phyloP scores from a whole-genome alignment of 2,113 vertebrate species.

The Eulacestoma nigropectus region DNA sequence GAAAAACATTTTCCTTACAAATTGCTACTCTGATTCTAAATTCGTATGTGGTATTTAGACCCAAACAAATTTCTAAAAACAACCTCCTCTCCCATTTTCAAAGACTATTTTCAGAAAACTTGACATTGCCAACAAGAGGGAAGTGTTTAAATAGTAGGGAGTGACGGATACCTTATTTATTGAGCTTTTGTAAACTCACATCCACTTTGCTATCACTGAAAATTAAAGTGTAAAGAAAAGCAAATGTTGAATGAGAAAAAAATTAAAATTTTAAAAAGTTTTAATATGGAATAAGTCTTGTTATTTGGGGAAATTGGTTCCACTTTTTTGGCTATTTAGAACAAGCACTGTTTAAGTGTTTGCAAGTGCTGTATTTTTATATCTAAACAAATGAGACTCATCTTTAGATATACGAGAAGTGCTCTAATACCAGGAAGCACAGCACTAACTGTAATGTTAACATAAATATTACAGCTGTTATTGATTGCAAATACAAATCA shows the following conservation, averaged over 20 bases:
- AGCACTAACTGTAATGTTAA: not conserved
- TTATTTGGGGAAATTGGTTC: not conserved
- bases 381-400: not conserved
- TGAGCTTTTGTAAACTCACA: not conserved
- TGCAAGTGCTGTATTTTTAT: not conserved
- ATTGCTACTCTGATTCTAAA: not conserved
- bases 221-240: not conserved
- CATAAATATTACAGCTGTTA: constrained; percentile 7
- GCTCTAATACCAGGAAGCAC: not conserved
- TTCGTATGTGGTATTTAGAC: not conserved
- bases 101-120: not conserved
- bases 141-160: not conserved
- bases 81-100: not conserved
- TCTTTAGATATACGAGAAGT: not conserved
- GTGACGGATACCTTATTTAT: not conserved
- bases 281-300: not conserved
- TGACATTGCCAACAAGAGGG: not conserved
- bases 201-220: not conserved
- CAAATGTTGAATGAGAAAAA: not conserved
- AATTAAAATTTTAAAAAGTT: rapidly evolving
- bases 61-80: not conserved
- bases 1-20: not conserved
- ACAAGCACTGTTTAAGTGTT: not conserved
- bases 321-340: not conserved
- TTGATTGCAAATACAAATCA: constrained; percentile 31